Evolutionary conservation across 1,140 invertebrate genomes (phyloP).

Genomic region (Zeugodacus cucurbitae): DNA sequence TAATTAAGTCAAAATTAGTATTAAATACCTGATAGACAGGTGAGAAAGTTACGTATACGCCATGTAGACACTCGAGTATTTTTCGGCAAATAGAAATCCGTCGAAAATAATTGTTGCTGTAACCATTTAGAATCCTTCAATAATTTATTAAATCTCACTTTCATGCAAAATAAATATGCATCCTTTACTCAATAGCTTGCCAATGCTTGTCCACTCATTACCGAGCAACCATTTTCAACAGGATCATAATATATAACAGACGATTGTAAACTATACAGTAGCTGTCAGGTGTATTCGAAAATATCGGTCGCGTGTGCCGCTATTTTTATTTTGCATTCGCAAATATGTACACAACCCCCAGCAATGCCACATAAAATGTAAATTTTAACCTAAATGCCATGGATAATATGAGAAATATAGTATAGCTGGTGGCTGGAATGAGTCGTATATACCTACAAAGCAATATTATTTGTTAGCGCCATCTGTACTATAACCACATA

Average conservation of each 20-base stretch:
- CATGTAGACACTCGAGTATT: neutral
- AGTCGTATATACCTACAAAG: neutral
- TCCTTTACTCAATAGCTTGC: neutral
- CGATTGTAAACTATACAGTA: neutral
- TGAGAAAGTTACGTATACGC: neutral
- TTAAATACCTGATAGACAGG: neutral
- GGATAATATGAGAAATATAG: conserved; percentile 15
- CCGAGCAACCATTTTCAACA: neutral
- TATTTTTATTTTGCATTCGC: neutral
- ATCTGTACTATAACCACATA: conserved; percentile 37
- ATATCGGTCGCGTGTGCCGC: neutral
- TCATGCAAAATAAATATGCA: neutral
- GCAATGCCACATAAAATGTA: neutral
- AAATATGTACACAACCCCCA: neutral
- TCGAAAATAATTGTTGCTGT: neutral
- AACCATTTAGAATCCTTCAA: neutral
- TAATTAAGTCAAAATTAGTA: no score
- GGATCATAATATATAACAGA: neutral
- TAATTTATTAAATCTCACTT: neutral
- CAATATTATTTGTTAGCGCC: conserved; percentile 39
- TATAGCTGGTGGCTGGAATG: neutral
- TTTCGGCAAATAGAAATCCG: neutral
- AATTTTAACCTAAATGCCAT: conserved; percentile 30
- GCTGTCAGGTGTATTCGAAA: neutral
- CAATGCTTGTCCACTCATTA: neutral